Base-by-base conservation (phyloP, 2,113 vertebrate genomes). In the Oncorhynchus clarkii region DNA sequence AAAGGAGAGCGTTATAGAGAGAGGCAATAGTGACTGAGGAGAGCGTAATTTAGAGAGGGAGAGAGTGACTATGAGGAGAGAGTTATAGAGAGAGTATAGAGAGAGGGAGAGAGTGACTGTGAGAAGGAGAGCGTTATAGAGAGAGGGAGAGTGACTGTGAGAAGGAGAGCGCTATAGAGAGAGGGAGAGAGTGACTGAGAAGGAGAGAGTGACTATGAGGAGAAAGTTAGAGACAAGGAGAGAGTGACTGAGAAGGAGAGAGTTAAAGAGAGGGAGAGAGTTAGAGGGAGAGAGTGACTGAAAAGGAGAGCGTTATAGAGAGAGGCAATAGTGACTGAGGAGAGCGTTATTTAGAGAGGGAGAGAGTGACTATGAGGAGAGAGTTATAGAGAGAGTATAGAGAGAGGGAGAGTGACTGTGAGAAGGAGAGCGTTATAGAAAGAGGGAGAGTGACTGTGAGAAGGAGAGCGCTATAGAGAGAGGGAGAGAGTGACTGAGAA, bases 191-290 rank as follows among this genome's bases (percentile, higher is more conserved):
- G 51, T 26, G 54, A 62, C 11, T 24, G 57, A 74, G 72, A 27
- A 18, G 22, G 57, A 27, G 22, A 34, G 24, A 64, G 64, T n/a
- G 22, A 62, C 11, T 24, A n/a, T n/a, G n/a, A n/a, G n/a, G n/a
- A n/a, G n/a, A n/a, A n/a, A n/a, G n/a, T n/a, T 22, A 64, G 59
- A 31, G 26, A 48, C 48, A 74, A 70, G 24, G n/a, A 84, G 77
- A 75, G 34, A 67, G 51, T 26, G 22, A 62, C 11, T 24, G 57
- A 74, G 72, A 27, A 18, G 22, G 57, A 27, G 22, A 34, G 24
- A 64, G 64, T 12, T 22, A 12, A 48, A 3, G 3, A 29, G 54
- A 18, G 3, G 11, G 34, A 48, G 34, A 57, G 13, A 27, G 14
- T 14, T 22, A 73, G 65, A 60, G 2, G 57, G 29, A 65, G 34